Percentiles rank a stretch among this genome's conserved stretches.
phyloP scores from a whole-genome alignment of 1,140 invertebrate species.

The Drosophila carrolli region DNA sequence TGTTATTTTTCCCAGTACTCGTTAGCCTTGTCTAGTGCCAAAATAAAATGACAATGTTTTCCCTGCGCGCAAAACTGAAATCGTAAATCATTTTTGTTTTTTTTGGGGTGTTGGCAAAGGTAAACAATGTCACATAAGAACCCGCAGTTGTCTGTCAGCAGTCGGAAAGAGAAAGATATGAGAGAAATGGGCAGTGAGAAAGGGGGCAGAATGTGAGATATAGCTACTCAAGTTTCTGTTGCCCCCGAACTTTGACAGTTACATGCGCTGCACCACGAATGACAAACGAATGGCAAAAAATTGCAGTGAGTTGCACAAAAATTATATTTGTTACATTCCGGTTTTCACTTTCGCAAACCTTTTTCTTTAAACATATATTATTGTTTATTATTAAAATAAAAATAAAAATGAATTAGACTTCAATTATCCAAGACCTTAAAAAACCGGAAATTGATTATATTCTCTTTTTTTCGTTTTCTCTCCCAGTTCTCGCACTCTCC shows the following conservation, averaged over 20 bases:
- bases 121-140: constrained; percentile 73
- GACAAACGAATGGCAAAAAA: constrained; percentile 46
- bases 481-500: constrained; percentile 8
- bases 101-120: constrained; percentile 54
- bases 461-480: constrained; percentile 2
- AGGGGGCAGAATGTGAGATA: constrained; percentile 25
- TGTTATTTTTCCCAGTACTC: constrained; percentile 17
- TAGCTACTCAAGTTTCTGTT: constrained; percentile 44
- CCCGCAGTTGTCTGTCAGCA: constrained; percentile 52
- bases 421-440: too few relatives aligned
- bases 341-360: not conserved
- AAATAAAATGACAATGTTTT: constrained; percentile 56
- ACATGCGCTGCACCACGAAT: constrained; percentile 62
- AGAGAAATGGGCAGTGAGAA: not conserved
- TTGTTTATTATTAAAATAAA: too few relatives aligned
- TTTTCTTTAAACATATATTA: too few relatives aligned
- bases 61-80: constrained; percentile 41
- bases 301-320: constrained; percentile 47
- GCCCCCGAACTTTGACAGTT: constrained; percentile 59
- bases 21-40: constrained; percentile 46
- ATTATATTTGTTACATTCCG: constrained; percentile 1
- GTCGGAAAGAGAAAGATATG: constrained; percentile 10
- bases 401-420: too few relatives aligned
- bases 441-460: not conserved
- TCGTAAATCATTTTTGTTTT: constrained; percentile 50